Conservation (phyloP, 2,888 invertebrate genomes). For the Platynereis dumerilii region DNA sequence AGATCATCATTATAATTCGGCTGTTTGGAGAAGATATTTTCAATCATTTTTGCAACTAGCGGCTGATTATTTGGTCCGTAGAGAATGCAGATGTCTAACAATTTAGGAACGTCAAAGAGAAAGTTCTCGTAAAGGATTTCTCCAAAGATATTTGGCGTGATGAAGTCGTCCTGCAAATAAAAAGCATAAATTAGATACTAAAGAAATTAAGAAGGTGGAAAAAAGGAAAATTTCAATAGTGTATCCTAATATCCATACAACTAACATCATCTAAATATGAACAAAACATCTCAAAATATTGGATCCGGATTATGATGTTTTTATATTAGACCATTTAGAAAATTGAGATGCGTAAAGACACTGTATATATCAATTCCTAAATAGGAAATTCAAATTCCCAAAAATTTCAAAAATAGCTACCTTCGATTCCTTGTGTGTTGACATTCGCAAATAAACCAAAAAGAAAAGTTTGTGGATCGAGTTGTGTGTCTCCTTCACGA, state of each 20-base stretch:
- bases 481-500: slow-evolving; percentile 69
- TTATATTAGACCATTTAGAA: neutral
- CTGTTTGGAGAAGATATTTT: slow-evolving; percentile 73
- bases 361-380: neutral
- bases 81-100: slow-evolving; percentile 79
- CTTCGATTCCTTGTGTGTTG: slow-evolving; percentile 80
- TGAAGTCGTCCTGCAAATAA: slow-evolving; percentile 67
- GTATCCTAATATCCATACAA: too few species aligned
- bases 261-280: too few species aligned
- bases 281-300: too few species aligned
- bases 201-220: neutral
- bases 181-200: neutral
- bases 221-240: too few species aligned
- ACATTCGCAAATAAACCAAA: slow-evolving; percentile 76
- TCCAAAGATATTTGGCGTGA: slow-evolving; percentile 73
- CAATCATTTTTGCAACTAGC: slow-evolving; percentile 72
- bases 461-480: slow-evolving; percentile 70
- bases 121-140: slow-evolving; percentile 79
- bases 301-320: too few species aligned
- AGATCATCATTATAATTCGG: slow-evolving; percentile 73
- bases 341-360: neutral
- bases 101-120: slow-evolving; percentile 81
- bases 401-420: slow-evolving; percentile 37
- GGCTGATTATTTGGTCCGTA: slow-evolving; percentile 74
- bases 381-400: neutral